Conservation (phyloP, 1,140 invertebrate species). For the Maniola jurtina region DNA sequence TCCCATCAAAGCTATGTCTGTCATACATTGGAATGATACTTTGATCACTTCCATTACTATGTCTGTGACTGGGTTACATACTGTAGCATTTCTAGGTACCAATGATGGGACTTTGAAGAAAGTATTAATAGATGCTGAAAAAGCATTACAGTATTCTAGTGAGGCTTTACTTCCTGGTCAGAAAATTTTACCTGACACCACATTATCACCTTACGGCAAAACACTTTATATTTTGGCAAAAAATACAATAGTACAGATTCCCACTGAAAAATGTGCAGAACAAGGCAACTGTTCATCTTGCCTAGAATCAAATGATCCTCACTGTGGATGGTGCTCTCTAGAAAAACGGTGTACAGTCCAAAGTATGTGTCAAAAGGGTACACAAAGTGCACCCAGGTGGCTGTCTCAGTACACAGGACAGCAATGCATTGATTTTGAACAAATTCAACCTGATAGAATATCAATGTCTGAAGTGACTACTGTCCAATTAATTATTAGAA, state of each 20-base stretch:
- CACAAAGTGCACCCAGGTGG: slow-evolving; percentile 93
- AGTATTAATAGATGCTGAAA: slow-evolving; percentile 68
- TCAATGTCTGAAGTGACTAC: slow-evolving; percentile 91
- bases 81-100: slow-evolving; percentile 87
- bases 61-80: slow-evolving; percentile 91
- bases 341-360: slow-evolving; percentile 95
- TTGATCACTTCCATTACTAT: slow-evolving; percentile 90
- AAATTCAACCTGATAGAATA: slow-evolving; percentile 93
- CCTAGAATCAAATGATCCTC: slow-evolving; percentile 95
- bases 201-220: slow-evolving; percentile 86
- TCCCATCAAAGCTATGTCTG: slow-evolving; percentile 86
- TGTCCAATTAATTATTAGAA: slow-evolving; percentile 93
- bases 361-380: slow-evolving; percentile 93
- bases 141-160: slow-evolving; percentile 63
- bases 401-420: slow-evolving; percentile 93
- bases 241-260: slow-evolving; percentile 91
- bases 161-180: slow-evolving; percentile 60
- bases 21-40: slow-evolving; percentile 88
- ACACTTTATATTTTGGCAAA: slow-evolving; percentile 66
- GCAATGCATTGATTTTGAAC: slow-evolving; percentile 97
- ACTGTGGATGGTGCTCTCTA: slow-evolving; percentile 98
- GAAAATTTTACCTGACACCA: slow-evolving; percentile 89
- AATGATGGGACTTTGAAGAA: slow-evolving; percentile 62
- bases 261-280: slow-evolving; percentile 94
- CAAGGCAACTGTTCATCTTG: slow-evolving; percentile 94